A percentile compares a stretch with the other conserved stretches of the same genome.
phyloP scores from a whole-genome alignment of 64 coral and sea anemone genomes.

The Pocillopora damicornis region DNA sequence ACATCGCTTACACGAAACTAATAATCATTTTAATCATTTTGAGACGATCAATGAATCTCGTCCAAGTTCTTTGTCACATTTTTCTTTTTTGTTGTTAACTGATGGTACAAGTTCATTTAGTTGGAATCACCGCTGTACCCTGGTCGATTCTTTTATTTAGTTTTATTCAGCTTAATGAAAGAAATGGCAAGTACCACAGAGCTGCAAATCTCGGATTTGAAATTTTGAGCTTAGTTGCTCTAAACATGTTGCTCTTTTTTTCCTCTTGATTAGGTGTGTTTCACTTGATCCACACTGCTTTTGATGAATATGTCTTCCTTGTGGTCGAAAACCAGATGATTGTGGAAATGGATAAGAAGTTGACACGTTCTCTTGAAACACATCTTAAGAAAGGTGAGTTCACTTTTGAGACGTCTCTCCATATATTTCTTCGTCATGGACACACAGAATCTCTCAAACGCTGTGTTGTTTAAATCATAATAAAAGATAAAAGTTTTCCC shows the following conservation, averaged over 20 bases:
- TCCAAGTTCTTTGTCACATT: no score
- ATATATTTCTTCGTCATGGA: background rate
- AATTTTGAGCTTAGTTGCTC: background rate
- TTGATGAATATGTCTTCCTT: constrained; percentile 93
- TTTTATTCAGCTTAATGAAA: no score
- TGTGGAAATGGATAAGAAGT: constrained; percentile 62
- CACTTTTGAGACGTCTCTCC: background rate
- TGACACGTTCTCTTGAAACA: constrained; percentile 48
- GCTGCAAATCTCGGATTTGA: background rate
- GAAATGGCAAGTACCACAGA: no score
- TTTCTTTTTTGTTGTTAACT: no score
- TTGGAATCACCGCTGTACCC: no score
- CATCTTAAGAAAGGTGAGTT: constrained; percentile 69
- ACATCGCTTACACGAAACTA: no score
- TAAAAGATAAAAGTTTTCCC: no score
- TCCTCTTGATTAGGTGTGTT: constrained; percentile 66
- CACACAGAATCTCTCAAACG: background rate
- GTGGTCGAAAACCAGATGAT: constrained; percentile 91
- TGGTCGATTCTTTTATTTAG: no score
- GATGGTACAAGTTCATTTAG: no score
- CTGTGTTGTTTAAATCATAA: background rate
- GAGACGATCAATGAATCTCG: no score
- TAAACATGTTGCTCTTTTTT: background rate
- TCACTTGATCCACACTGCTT: constrained; percentile 84
- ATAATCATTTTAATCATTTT: no score